These are phyloP conservation scores for Drosophila meridionalis DNA, from an alignment of 2,888 invertebrate genomes.

Conservation along the genomic window DNA sequence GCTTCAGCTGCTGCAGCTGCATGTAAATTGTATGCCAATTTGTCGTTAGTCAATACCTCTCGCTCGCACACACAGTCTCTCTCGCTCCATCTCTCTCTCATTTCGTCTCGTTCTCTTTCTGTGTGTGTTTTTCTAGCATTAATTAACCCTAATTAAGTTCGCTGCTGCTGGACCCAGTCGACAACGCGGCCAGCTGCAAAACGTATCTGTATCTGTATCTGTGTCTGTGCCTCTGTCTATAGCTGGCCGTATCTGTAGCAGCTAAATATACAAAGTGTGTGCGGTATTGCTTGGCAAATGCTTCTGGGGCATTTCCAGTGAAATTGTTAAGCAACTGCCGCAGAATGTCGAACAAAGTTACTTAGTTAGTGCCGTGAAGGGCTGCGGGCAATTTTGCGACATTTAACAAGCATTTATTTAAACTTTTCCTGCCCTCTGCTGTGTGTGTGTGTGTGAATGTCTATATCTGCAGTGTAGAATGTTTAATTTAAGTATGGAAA, in stretches of 20 bases:
- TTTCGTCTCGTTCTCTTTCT: background rate
- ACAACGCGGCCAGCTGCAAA: constrained; percentile 6
- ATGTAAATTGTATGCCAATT: constrained; percentile 67
- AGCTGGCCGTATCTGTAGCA: constrained; percentile 9
- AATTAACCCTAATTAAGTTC: constrained; percentile 79
- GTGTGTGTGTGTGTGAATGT: constrained; percentile 7
- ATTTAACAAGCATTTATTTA: constrained; percentile 71
- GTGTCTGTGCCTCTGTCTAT: constrained; percentile 4
- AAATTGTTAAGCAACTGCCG: constrained; percentile 62
- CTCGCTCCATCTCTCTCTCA: background rate
- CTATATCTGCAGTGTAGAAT: constrained; percentile 57
- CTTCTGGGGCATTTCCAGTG: constrained; percentile 56
- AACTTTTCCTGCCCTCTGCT: constrained; percentile 39
- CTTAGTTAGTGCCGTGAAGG: constrained; percentile 45
- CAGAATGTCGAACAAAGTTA: constrained; percentile 56
- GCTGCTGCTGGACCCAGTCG: constrained; percentile 23
- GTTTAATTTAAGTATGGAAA: constrained; percentile 75
- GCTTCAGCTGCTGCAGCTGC: constrained; percentile 37
- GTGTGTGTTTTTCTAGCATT: constrained; percentile 67
- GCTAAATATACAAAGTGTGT: constrained; percentile 25
- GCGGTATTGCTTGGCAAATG: constrained; percentile 32
- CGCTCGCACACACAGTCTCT: background rate
- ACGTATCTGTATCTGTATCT: constrained; percentile 14
- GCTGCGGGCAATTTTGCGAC: constrained; percentile 66
- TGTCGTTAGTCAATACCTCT: constrained; percentile 60